Percentiles rank a stretch among this genome's conserved stretches.
phyloP scores from a whole-genome alignment of 2,888 invertebrate species.

The Lydus trimaculatus region DNA sequence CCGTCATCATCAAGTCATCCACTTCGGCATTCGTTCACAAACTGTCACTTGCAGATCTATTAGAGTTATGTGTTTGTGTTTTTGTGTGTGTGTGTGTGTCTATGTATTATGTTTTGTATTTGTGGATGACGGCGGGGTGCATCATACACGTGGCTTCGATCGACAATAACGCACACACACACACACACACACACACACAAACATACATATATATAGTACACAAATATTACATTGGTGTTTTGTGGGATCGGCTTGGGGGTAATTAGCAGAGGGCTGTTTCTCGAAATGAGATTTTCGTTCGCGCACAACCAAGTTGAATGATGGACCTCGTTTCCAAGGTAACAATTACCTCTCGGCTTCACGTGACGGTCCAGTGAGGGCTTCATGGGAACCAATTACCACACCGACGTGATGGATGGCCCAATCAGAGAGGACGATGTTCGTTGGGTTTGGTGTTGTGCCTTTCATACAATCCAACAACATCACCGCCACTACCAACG shows the following conservation, averaged over 20 bases:
- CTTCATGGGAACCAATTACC: slow-evolving; percentile 65
- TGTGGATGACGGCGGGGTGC: slow-evolving; percentile 25
- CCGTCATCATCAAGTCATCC: background rate
- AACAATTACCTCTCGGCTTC: slow-evolving; percentile 58
- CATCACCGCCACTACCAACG: background rate
- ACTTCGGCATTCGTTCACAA: background rate
- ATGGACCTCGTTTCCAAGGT: slow-evolving; percentile 55
- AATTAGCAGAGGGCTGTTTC: slow-evolving; percentile 39
- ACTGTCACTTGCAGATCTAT: slow-evolving; percentile 2
- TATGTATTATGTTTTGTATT: background rate
- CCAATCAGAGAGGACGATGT: slow-evolving; percentile 64
- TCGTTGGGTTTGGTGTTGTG: slow-evolving; percentile 22
- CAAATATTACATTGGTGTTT: slow-evolving; percentile 10
- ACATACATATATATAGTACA: background rate
- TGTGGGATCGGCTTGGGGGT: slow-evolving; percentile 32
- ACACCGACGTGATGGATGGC: slow-evolving; percentile 65
- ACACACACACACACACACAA: background rate
- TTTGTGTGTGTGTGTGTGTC: background rate
- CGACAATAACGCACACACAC: slow-evolving; percentile 7
- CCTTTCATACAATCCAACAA: slow-evolving; percentile 28
- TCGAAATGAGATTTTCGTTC: slow-evolving; percentile 49
- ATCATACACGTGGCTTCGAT: slow-evolving; percentile 30
- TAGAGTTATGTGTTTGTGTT: background rate
- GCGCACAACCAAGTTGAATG: slow-evolving; percentile 40
- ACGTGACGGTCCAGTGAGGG: slow-evolving; percentile 53